Conservation (phyloP, 2,888 invertebrate species). For the Boloria selene region DNA sequence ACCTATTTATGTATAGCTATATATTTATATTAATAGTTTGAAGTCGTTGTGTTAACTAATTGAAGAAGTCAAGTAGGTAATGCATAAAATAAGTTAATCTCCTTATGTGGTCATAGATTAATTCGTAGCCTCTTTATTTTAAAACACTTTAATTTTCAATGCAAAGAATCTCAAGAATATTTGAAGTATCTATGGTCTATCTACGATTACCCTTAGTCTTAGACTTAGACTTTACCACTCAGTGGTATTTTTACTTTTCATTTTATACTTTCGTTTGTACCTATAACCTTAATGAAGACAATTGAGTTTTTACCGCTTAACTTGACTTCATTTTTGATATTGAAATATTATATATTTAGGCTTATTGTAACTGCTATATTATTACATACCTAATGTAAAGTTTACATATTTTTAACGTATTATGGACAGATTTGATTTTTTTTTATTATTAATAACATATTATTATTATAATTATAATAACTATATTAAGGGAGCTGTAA, state of each 20-base stretch:
- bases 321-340: not conserved
- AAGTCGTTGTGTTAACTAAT: too few species aligned
- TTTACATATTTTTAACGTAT: too few species aligned
- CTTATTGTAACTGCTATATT: too few species aligned
- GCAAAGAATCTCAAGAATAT: constrained; percentile 19
- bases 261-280: constrained; percentile 1
- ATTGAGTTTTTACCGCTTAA: not conserved
- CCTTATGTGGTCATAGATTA: constrained; percentile 5
- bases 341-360: not conserved
- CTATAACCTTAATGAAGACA: constrained; percentile 1
- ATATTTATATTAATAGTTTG: too few species aligned
- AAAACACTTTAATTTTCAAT: constrained; percentile 11
- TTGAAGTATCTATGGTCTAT: constrained; percentile 22
- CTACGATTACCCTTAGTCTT: constrained; percentile 26
- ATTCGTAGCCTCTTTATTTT: constrained; percentile 5
- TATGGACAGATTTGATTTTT: too few species aligned
- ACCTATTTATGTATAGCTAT: too few species aligned
- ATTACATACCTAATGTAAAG: too few species aligned
- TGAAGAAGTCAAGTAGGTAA: too few species aligned
- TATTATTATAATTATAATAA: too few species aligned
- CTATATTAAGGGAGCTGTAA: too few species aligned
- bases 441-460: too few species aligned
- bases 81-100: not conserved
- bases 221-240: constrained; percentile 6
- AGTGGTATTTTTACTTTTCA: constrained; percentile 18